Conservation (phyloP, 2,797 vertebrate genomes). For the Antrozous pallidus region DNA sequence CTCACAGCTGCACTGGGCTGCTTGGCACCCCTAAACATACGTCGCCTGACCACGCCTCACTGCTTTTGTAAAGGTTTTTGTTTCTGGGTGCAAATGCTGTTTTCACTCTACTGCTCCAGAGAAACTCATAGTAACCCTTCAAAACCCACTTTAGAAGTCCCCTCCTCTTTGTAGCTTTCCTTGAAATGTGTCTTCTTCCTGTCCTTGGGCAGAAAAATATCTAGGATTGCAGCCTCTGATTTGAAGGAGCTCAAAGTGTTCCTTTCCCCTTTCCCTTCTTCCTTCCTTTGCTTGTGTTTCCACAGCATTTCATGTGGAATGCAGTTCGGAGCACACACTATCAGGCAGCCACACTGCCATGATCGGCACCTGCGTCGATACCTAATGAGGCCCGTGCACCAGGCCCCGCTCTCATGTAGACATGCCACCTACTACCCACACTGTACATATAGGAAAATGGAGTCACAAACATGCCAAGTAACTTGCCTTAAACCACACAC, state of each 20-base stretch:
- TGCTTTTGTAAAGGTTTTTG: neutral
- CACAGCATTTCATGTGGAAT: neutral
- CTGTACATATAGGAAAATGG: neutral
- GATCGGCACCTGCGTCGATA: neutral
- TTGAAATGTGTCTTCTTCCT: neutral
- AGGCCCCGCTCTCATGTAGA: neutral
- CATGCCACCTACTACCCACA: neutral
- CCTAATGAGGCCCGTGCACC: neutral
- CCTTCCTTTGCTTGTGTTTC: neutral
- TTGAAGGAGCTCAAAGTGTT: neutral
- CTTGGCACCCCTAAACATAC: neutral
- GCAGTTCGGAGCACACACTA: neutral
- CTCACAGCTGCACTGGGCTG: neutral
- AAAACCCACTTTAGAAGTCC: constrained; percentile 6
- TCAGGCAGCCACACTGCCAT: neutral
- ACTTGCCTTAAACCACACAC: neutral
- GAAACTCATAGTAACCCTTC: constrained; percentile 10
- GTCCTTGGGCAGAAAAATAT: neutral
- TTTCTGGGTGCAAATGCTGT: neutral
- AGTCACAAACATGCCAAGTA: neutral
- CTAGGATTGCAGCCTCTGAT: neutral
- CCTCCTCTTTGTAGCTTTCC: neutral
- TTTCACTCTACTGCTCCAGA: neutral
- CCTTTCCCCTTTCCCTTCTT: neutral
- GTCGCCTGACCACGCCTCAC: neutral